Base-by-base conservation (phyloP, 2,797 vertebrate genomes). In the Betta splendens region DNA sequence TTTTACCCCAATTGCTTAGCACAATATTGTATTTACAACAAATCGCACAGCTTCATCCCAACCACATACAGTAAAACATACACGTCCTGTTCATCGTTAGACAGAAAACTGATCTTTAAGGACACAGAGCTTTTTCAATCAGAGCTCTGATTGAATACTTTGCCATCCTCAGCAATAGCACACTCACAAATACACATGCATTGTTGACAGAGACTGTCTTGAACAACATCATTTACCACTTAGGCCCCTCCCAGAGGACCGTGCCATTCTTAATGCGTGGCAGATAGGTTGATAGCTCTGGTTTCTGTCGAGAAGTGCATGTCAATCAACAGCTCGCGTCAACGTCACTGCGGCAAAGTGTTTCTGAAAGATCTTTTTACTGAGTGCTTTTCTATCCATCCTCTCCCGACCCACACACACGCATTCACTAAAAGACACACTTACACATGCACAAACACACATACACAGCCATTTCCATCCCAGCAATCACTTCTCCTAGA, bases 281-380 rank as follows among this genome's bases (percentile, higher is more conserved):
- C 72, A 62, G 40, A 89, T 89, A 89, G 87, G 79, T 83, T 89
- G 84, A 87, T 87, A 86, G 84, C 89, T 87, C 87, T 86, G 80
- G 89, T 88, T 93, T 92, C 85, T 90, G 87, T 88, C 87, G 90
- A 87, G 90, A 93, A 91, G 89, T 76, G 89, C 89, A 87, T 35
- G 38, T 93, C 93, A 92, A 89, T 92, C 93, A 90, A 65, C 90
- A 86, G 85, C 89, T 86, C 69, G 75, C 80, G 79, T 95, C 91
- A 92, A 89, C 87, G 91, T 89, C 87, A 90, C 86, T 35, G 80
- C 93, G 88, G 91, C 91, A 92, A 94, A 96, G 91, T 85, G 91
- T 90, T 94, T 94, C 89, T 94, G 95, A 95, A 94, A 94, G 94
- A 93, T 92, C 90, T 93, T 93, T 93, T 94, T 92, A 91, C 91